Evolutionary conservation across 2,888 invertebrate genomes (phyloP).

Genomic region (Acleris cristana): DNA sequence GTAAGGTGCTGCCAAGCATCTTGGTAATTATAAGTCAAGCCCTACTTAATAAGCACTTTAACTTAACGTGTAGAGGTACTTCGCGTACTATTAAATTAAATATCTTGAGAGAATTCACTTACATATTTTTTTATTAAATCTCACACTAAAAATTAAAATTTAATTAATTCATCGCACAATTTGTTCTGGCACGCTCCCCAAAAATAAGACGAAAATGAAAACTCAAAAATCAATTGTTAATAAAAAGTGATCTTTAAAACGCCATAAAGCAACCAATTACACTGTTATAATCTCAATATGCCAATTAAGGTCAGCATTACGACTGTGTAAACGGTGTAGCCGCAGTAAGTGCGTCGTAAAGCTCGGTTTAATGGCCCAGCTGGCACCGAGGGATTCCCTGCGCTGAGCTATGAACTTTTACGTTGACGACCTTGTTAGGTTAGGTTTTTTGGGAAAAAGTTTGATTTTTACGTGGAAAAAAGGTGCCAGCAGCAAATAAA

Average conservation of each 20-base stretch:
- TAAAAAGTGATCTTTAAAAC: conserved; percentile 55
- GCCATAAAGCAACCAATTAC: conserved; percentile 66
- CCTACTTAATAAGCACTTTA: conserved; percentile 27
- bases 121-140: no score
- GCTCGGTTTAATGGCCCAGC: conserved; percentile 70
- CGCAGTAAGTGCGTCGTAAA: conserved; percentile 72
- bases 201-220: conserved; percentile 22
- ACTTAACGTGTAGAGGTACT: conserved; percentile 1
- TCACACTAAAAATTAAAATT: neutral
- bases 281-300: conserved; percentile 73
- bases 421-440: conserved; percentile 22
- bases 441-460: conserved; percentile 1
- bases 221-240: conserved; percentile 52
- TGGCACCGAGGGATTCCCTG: conserved; percentile 65
- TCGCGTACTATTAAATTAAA: conserved; percentile 7
- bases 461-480: neutral
- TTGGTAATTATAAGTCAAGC: conserved; percentile 23
- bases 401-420: conserved; percentile 40
- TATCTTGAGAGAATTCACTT: neutral
- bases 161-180: neutral
- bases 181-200: neutral
- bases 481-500: neutral
- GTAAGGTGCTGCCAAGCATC: conserved; percentile 15
- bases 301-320: conserved; percentile 77
- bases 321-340: conserved; percentile 64